Evolutionary conservation across 2,797 vertebrate genomes (phyloP).

Genomic region (Acanthopagrus latus): DNA sequence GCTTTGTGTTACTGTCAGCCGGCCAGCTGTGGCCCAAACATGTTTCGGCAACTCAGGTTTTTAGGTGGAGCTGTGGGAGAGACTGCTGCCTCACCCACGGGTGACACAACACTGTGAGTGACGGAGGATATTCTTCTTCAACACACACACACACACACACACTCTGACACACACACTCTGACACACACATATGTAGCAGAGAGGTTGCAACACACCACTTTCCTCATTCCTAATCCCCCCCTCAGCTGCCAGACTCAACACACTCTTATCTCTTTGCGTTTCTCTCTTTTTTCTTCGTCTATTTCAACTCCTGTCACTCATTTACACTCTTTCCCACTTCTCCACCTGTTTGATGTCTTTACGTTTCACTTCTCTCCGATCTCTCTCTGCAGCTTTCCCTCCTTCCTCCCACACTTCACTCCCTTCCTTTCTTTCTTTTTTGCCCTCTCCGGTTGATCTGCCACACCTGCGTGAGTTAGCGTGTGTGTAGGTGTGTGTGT

Average conservation of each 20-base stretch:
- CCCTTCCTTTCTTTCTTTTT: background rate
- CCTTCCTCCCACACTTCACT: background rate
- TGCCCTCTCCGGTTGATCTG: background rate
- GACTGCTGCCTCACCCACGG: slow-evolving; percentile 43
- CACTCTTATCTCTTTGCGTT: slow-evolving; percentile 19
- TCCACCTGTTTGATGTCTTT: slow-evolving; percentile 5
- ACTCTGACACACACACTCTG: background rate
- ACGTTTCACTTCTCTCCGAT: background rate
- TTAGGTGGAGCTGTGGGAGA: slow-evolving; percentile 44
- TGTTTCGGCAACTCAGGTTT: slow-evolving; percentile 52
- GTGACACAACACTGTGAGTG: slow-evolving; percentile 44
- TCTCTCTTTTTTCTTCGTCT: background rate
- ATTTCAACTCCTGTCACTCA: background rate
- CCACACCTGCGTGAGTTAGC: slow-evolving; percentile 48
- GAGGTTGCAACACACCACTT: slow-evolving; percentile 45
- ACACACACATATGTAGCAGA: background rate
- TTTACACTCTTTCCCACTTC: background rate
- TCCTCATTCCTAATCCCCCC: slow-evolving; percentile 27
- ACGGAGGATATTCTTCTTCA: background rate
- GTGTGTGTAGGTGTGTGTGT: background rate
- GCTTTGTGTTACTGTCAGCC: slow-evolving; percentile 7
- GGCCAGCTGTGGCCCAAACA: slow-evolving; percentile 37
- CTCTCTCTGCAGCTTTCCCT: background rate
- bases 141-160: background rate
- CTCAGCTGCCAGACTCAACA: background rate